A percentile compares a stretch with the other conserved stretches of the same genome.
Conservation (phyloP, 2,113 vertebrate genomes). For the Pangasianodon hypophthalmus region DNA sequence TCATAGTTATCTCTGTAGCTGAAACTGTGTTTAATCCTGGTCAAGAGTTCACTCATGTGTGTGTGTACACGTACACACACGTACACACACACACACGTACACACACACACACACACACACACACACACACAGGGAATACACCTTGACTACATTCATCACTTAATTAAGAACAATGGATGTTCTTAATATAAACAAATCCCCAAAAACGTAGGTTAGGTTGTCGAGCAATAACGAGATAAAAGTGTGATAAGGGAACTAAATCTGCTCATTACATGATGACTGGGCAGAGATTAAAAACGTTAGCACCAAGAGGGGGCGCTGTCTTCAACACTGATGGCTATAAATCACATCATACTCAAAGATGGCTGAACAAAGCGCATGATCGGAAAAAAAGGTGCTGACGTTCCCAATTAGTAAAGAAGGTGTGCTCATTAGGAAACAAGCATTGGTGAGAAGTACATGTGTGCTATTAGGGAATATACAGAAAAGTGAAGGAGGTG, state of each 20-base stretch:
- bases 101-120: constrained; percentile 28
- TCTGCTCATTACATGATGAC: neutral
- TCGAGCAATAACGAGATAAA: neutral
- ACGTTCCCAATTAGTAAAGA: neutral
- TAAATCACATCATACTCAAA: neutral
- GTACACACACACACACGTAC: constrained; percentile 21
- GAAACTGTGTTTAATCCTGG: constrained; percentile 45
- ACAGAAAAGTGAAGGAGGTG: neutral
- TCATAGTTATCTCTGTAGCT: constrained; percentile 51
- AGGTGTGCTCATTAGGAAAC: neutral
- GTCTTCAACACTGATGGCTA: neutral
- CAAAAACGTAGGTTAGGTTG: neutral
- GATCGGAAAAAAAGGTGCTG: neutral
- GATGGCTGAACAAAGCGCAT: neutral
- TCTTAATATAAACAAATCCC: neutral
- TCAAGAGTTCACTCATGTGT: neutral
- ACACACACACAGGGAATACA: constrained; percentile 16
- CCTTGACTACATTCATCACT: neutral
- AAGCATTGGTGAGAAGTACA: neutral
- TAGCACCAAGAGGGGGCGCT: neutral
- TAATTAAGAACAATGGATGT: neutral
- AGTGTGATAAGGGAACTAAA: neutral
- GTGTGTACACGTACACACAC: no score
- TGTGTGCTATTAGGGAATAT: neutral
- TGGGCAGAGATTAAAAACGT: neutral